phyloP scores from a whole-genome alignment of 2,888 invertebrate genomes.

The Chrysolina haemoptera region DNA sequence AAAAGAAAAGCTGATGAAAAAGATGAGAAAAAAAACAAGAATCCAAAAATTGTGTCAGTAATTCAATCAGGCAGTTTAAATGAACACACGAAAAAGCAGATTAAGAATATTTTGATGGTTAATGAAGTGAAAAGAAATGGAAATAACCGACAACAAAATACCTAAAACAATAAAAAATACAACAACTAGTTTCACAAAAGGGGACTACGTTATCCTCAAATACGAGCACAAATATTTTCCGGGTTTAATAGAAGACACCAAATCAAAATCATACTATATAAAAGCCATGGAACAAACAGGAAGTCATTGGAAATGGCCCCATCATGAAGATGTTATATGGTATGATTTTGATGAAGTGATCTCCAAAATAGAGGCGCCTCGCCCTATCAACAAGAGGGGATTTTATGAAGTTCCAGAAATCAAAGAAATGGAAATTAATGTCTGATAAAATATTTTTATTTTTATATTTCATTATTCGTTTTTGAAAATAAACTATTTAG shows the following conservation, averaged over 20 bases:
- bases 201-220: background rate
- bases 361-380: too few species aligned
- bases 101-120: background rate
- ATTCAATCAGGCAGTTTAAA: slow-evolving; percentile 1
- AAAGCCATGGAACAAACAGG: slow-evolving; percentile 33
- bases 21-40: background rate
- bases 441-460: too few species aligned
- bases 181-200: background rate
- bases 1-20: background rate
- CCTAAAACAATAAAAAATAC: slow-evolving; percentile 12
- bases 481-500: too few species aligned
- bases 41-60: background rate
- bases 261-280: slow-evolving; percentile 23
- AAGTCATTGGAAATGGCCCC: slow-evolving; percentile 31
- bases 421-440: too few species aligned
- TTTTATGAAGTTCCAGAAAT: too few species aligned
- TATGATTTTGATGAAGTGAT: background rate
- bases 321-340: background rate
- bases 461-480: too few species aligned
- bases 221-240: slow-evolving; percentile 22
- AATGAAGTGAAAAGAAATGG: background rate
- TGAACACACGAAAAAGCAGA: background rate
- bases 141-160: background rate
- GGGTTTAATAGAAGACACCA: slow-evolving; percentile 19
- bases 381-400: too few species aligned